These are phyloP conservation scores for Asarcornis scutulata DNA, from an alignment of 2,113 vertebrate genomes.

Conservation along the genomic window DNA sequence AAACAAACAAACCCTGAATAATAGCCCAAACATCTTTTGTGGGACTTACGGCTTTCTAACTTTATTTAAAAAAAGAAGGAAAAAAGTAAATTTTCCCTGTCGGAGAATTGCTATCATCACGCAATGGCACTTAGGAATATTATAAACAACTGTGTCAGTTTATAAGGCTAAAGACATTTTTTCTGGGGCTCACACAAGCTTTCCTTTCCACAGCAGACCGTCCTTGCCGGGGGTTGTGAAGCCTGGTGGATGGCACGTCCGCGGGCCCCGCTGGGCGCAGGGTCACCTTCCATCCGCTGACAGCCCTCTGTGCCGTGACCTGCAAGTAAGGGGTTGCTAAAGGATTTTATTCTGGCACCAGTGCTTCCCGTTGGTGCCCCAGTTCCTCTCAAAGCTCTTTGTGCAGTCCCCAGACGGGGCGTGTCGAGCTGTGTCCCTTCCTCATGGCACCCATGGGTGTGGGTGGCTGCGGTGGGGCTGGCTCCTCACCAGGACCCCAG, in stretches of 20 bases:
- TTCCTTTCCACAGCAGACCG: background rate
- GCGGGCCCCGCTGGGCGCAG: no score
- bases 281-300: no score
- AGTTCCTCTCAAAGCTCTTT: background rate
- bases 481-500: background rate
- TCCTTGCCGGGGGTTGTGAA: no score
- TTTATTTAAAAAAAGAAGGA: background rate
- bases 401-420: no score
- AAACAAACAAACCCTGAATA: constrained; percentile 18
- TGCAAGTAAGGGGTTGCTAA: background rate
- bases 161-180: background rate
- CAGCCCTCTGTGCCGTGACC: background rate
- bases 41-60: background rate
- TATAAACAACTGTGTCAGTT: constrained; percentile 59
- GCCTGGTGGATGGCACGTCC: no score
- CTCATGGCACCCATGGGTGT: background rate
- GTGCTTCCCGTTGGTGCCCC: background rate
- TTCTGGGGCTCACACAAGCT: background rate
- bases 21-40: background rate
- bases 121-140: constrained; percentile 59
- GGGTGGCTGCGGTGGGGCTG: fast-evolving
- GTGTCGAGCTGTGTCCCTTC: no score
- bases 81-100: constrained; percentile 30
- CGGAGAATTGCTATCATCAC: background rate
- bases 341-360: background rate